Percentiles rank a stretch among this genome's conserved stretches.
phyloP scores from a whole-genome alignment of 2,797 vertebrate species.

The Acanthurus tractus region DNA sequence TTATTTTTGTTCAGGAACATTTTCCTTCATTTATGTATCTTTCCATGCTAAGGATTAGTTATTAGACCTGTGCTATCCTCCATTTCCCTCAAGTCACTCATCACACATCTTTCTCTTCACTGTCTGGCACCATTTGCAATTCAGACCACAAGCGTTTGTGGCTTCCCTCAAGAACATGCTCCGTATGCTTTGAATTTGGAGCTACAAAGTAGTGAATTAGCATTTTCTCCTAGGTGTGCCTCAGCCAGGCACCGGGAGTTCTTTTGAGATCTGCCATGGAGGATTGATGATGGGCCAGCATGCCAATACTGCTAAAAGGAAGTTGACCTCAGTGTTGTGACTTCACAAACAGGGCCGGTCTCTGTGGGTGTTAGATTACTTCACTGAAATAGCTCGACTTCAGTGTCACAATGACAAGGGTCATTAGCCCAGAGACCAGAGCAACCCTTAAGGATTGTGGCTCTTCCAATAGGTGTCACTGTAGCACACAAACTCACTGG shows the following conservation, averaged over 20 bases:
- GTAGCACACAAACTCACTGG: conserved; percentile 40
- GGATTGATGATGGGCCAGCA: conserved; percentile 71
- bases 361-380: conserved; percentile 72
- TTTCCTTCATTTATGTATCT: conserved; percentile 55
- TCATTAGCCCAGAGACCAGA: conserved; percentile 58
- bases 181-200: conserved; percentile 57
- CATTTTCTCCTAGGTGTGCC: conserved; percentile 46
- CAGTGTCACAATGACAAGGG: conserved; percentile 54
- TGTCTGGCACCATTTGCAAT: conserved; percentile 29
- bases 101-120: conserved; percentile 30
- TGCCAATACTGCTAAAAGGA: conserved; percentile 74
- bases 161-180: conserved; percentile 35
- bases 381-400: conserved; percentile 48
- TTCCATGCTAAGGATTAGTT: conserved; percentile 42
- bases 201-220: conserved; percentile 56
- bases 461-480: conserved; percentile 80
- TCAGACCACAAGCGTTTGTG: conserved; percentile 39
- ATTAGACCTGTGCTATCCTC: conserved; percentile 11
- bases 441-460: neutral
- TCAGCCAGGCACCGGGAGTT: conserved; percentile 39
- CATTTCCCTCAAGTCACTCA: conserved; percentile 24
- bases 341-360: conserved; percentile 63
- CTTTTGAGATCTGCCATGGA: conserved; percentile 57
- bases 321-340: conserved; percentile 71
- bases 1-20: conserved; percentile 44